These are phyloP conservation scores for Ceratitis capitata DNA, from an alignment of 1,140 invertebrate species.

Conservation along the genomic window DNA sequence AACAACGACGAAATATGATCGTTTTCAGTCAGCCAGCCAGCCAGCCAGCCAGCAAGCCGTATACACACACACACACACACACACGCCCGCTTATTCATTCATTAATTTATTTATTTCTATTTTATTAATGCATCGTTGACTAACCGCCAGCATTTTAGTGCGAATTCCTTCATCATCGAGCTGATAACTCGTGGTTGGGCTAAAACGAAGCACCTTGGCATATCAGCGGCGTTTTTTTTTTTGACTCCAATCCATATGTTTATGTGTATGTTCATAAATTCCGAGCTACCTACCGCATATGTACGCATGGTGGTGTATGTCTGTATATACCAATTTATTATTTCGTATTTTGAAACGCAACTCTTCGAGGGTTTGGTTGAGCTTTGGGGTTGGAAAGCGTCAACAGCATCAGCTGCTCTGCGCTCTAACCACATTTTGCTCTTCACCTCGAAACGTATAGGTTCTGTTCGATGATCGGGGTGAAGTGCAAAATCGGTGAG, in stretches of 20 bases:
- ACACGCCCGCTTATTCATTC: background rate
- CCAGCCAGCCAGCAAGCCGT: no score
- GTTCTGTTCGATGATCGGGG: no score
- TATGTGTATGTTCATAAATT: background rate
- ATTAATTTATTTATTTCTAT: background rate
- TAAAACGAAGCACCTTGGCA: conserved; percentile 9
- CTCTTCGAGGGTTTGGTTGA: no score
- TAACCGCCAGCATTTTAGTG: conserved; percentile 35
- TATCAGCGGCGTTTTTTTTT: background rate
- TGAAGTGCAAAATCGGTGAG: no score
- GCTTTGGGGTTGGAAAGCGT: no score
- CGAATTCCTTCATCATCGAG: background rate
- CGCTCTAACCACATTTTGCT: no score
- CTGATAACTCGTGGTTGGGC: conserved; percentile 14
- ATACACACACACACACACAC: background rate
- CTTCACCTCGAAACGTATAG: no score
- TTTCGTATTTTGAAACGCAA: no score
- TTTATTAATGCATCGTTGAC: background rate
- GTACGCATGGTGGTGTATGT: no score
- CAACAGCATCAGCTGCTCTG: no score
- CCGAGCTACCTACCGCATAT: no score
- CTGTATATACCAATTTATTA: no score
- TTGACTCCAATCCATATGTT: background rate
- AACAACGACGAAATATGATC: conserved; percentile 28
- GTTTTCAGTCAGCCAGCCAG: conserved; percentile 13